Base-by-base conservation (phyloP, 2,888 invertebrate species). In the Tetramorium bicarinatum region DNA sequence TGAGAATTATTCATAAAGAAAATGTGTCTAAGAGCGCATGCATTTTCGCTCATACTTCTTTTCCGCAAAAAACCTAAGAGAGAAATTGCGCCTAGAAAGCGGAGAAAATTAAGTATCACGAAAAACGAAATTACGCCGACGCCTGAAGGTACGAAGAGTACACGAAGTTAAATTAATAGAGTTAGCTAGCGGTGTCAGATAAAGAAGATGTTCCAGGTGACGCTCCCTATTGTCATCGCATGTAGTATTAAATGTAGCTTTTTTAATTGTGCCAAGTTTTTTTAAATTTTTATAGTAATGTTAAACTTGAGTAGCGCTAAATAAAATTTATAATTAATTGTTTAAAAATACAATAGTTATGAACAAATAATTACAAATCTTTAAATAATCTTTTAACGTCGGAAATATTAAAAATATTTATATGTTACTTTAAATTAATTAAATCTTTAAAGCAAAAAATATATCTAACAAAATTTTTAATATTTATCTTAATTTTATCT, bases 51-150 rank as follows among this genome's bases (percentile, higher is more conserved):
- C 25, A 25, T 9, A 7, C 38, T 52, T 76, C 67, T 54, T 54
- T 67, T 25, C 54, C 54, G 9, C 41, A 52, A 67, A 54, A 67
- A 54, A 54, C 34, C 49, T 29, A 21, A 61, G 44, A 21, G 44
- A 59, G 71, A 72, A 79, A 54, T 67, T 67, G 25, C 59, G 38
- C 38, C 47, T 18, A n/a, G 56, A 59, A 56, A 79, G 44, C 47
- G 56, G 41, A 49, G 79, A 72, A 49, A 80, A 71, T 80, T 80
- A 80, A 80, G 79, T 72, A 80, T 80, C 59, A 4, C 38, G 49
- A 59, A 72, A 80, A 80, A 80, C 67, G 66, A 77, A 67, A 66
- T 77, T 77, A 77, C 79, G 11, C 56, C 44, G 56, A 34, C 77
- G 44, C 21, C 13, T 59, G 18, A 72, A 79, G 56, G 47, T 9